Base-by-base conservation (phyloP, 2,888 invertebrate species). In the Eulithis testata region DNA sequence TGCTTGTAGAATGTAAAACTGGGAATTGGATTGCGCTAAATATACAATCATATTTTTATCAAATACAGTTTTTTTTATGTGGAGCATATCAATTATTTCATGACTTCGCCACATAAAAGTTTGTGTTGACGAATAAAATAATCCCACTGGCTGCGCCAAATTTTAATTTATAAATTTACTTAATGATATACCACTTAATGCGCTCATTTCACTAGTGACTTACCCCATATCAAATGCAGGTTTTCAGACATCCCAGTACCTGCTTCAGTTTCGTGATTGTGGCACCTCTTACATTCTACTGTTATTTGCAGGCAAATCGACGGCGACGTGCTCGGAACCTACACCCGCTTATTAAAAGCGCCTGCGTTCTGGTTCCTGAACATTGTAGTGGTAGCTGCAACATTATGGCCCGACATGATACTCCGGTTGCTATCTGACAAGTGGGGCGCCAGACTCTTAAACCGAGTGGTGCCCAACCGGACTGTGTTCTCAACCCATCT, bases 361-460 rank as follows among this genome's bases (percentile, higher is more conserved):
- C 82, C 94, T 0, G 80, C 94, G 0, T 94, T 95, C 76, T 95
- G 95, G 94, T 71, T 95, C n/a, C 79, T 95, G 12, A 94, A 95
- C 50, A 6, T 94, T 0, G 14, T 94, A 0, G 83, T 94, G 0
- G 77, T 94, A 0, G 80, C 94, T 0, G 83, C 93, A 0, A 90
- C 94, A 36, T 81, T 96, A 11, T 73, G 94, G 50, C 96, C 96
- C 0, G 95, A 96, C 81, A 91, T 75, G 65, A 76, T 81, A 40
- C 70, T 82, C 7, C 73, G 89, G 0, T 68, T 86, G 11, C 31
- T 83, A 3, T 74, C 86, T 0, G 90, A 91, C 71, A 79, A 75
- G 4, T 80, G 81, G 75, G 81, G 77, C 2, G 64, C 53, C 0
- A 44, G 75, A 3, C 40, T 36, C 36, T 12, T 72, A 6, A 11